Percentiles rank a stretch among this genome's conserved stretches.
phyloP scores from a whole-genome alignment of 2,797 vertebrate species.

The Sebastiscus albofasciatus region DNA sequence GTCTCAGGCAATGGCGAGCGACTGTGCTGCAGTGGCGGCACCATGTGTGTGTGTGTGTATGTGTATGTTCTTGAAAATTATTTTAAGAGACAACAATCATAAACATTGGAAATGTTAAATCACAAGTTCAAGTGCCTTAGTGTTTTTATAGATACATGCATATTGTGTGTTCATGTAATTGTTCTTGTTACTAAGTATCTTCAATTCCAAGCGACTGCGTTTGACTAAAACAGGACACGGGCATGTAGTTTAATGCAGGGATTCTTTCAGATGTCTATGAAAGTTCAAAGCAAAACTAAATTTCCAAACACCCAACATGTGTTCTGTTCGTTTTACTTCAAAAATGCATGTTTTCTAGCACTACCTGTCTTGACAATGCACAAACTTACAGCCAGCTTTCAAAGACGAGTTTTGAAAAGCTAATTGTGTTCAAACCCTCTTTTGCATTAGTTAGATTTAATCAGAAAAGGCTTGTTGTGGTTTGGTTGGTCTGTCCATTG shows the following conservation, averaged over 20 bases:
- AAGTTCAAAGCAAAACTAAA: slow-evolving; percentile 10
- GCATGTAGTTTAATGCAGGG: slow-evolving; percentile 54
- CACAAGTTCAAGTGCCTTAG: slow-evolving; percentile 80
- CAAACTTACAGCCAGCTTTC: slow-evolving; percentile 27
- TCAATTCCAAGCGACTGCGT: slow-evolving; percentile 60
- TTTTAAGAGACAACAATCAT: slow-evolving; percentile 60
- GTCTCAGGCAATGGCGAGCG: slow-evolving; percentile 63
- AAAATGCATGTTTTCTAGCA: slow-evolving; percentile 64
- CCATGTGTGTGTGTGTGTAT: not conserved
- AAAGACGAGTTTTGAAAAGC: slow-evolving; percentile 8
- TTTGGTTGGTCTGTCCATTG: slow-evolving; percentile 11
- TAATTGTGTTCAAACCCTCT: slow-evolving; percentile 6
- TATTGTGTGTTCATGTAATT: slow-evolving; percentile 62
- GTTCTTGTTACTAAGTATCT: slow-evolving; percentile 68
- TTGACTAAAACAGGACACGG: slow-evolving; percentile 48
- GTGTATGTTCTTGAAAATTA: slow-evolving; percentile 29
- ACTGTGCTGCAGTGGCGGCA: slow-evolving; percentile 48
- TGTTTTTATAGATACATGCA: slow-evolving; percentile 73
- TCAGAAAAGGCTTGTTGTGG: not conserved
- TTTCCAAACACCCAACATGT: slow-evolving; percentile 10
- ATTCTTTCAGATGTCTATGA: slow-evolving; percentile 18
- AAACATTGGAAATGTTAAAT: slow-evolving; percentile 58
- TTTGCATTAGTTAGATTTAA: slow-evolving; percentile 1
- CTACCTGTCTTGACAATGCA: slow-evolving; percentile 38
- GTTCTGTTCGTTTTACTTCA: slow-evolving; percentile 13